Conservation (phyloP, 2,888 invertebrate genomes). For the Acrocyrtus sp. region DNA sequence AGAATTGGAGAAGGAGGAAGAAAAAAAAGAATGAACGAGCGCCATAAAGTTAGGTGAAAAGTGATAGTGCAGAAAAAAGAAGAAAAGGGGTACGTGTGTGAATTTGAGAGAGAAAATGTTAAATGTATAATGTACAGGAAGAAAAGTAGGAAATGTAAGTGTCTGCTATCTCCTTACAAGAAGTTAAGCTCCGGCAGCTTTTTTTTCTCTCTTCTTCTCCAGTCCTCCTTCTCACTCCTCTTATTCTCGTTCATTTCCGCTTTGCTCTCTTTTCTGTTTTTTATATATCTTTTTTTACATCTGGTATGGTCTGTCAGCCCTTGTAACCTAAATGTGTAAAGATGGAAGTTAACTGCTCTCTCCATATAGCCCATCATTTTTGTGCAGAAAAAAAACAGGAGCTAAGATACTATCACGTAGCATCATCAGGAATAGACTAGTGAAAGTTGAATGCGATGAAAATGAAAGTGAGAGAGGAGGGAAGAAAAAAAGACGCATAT, state of each 20-base stretch:
- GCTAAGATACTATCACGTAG: constrained; percentile 21
- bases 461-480: constrained; percentile 16
- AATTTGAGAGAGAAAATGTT: constrained; percentile 3
- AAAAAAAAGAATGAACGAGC: constrained; percentile 35
- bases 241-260: constrained; percentile 37
- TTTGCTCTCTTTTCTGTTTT: neutral
- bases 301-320: constrained; percentile 17
- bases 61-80: constrained; percentile 46
- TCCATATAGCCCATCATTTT: neutral
- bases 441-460: constrained; percentile 39
- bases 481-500: constrained; percentile 20
- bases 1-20: constrained; percentile 9
- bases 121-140: constrained; percentile 25
- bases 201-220: too few relatives aligned
- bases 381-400: too few relatives aligned
- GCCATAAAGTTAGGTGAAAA: constrained; percentile 59
- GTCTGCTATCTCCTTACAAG: constrained; percentile 11
- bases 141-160: constrained; percentile 16
- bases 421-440: constrained; percentile 6
- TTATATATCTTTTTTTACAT: neutral
- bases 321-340: neutral
- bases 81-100: constrained; percentile 9
- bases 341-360: neutral
- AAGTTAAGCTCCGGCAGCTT: constrained; percentile 16
- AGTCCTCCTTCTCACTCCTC: too few relatives aligned